A percentile compares a stretch with the other conserved stretches of the same genome.
Conservation (phyloP, 2,797 vertebrate species). For the Ceryle rudis region DNA sequence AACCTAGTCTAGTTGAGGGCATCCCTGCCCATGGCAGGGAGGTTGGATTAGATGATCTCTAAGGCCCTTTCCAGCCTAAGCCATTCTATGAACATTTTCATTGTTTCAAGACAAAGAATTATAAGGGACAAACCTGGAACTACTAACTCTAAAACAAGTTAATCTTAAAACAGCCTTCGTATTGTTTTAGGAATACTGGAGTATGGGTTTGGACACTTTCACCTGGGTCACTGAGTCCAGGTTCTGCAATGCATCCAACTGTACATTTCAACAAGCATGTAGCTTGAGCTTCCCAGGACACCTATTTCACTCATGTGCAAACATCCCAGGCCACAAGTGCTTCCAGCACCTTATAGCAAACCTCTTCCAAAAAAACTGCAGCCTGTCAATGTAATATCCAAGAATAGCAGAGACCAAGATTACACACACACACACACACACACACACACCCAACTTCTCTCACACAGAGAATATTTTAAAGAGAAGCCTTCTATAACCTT, state of each 20-base stretch:
- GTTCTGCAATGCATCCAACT: background rate
- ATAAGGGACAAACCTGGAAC: background rate
- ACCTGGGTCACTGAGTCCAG: background rate
- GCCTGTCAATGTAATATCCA: background rate
- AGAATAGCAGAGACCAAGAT: background rate
- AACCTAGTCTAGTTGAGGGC: too few species aligned
- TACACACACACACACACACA: rapidly evolving
- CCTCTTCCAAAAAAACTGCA: background rate
- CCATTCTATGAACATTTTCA: background rate
- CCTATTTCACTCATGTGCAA: background rate
- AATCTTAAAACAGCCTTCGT: background rate
- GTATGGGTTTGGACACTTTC: background rate
- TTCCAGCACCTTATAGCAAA: background rate
- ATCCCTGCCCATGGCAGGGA: too few species aligned
- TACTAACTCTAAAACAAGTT: background rate
- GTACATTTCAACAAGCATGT: background rate
- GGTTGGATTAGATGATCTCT: too few species aligned
- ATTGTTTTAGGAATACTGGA: background rate
- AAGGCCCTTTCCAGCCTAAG: too few species aligned
- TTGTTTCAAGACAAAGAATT: background rate
- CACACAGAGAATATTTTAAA: background rate
- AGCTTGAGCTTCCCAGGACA: background rate
- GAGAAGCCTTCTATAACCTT: background rate
- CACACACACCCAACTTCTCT: background rate
- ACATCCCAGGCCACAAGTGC: background rate